Base-by-base conservation (phyloP, 2,888 invertebrate species). In the Gnatocerus cornutus region DNA sequence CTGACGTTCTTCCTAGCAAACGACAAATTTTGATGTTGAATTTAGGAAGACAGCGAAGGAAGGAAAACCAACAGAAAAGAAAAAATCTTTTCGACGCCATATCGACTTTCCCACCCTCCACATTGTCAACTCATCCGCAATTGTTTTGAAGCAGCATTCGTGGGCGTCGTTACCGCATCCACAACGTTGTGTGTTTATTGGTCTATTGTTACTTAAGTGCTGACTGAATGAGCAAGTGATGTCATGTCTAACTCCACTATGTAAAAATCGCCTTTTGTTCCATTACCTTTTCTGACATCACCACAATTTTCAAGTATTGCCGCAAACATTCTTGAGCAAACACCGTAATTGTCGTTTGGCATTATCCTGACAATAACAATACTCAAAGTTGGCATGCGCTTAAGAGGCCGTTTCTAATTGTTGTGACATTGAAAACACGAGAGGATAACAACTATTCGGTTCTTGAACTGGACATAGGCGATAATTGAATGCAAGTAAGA, bases 401-500 rank as follows among this genome's bases (percentile, higher is more conserved):
- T 21, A 21, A 21, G 37, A 61, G 63, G n/a, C 27, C 33, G 41
- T 41, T 48, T 50, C 58, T 61, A 67, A 67, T 67, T 46, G 62
- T 48, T 39, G 43, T 56, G 45, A 56, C 56, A 46, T 59, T 43
- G 59, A 52, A 59, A 39, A 46, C 30, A 69, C 33, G 16, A 53
- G 16, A 41, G 10, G 8, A 59, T 59, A 43, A 67, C 59, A 59
- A 59, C 43, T 39, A 37, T 37, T 16, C 12, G 53, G 58, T 64
- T 52, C 69, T 65, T 53, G 69, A 65, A 69, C 45, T 59, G 65
- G 21, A 29, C 45, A 55, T n/a, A 27, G 14, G 65, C 46, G 65
- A 64, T 69, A 69, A 69, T 69, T 69, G 64, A 12, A 64, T 21
- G 12, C 39, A 59, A 48, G 10, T 62, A 33, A 52, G 56, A 56